Base-by-base conservation (phyloP, 1,140 invertebrate genomes). In the Ostrea denselamellosa region DNA sequence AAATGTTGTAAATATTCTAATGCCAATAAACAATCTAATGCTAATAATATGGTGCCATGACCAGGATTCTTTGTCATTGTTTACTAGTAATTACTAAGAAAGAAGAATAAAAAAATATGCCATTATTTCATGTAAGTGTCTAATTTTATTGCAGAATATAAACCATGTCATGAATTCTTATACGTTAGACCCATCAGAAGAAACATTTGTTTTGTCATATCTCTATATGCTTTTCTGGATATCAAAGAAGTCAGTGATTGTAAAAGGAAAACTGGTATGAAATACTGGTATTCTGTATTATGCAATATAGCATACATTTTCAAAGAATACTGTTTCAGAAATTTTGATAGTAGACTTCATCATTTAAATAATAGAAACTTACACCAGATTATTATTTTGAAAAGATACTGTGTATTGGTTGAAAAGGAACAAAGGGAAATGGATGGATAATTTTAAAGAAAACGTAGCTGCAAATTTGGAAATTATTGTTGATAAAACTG, bases 361-460 rank as follows among this genome's bases (percentile, higher is more conserved):
- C 5, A 44, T 44, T 44, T 44, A 44, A 44, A 44, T 44, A 44
- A 44, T 44, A 44, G 8, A 56, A 56, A 56, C 14, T 56, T 56
- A 56, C 14, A 56, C 14, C 14, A 17, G 56, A 14, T 58, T 19
- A 4, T 19, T n/a, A 19, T 62, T 62, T 62, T n/a, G 17, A 62
- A 62, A 62, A 77, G 68, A 77, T 77, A 25, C 68, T 28, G 9
- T 77, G 9, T 10, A 9, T 77, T 77, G 68, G 68, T 28, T 77
- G 68, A 77, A 25, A 77, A 77, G 28, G 28, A 28, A 77, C 25
- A 44, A 14, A 28, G 9, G 1, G 9, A 77, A 77, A 25, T 77
- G 68, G 68, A 77, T 77, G 25, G 25, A 77, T 14, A 28, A 10
- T 17, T 77, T 28, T 77, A 25, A 77, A 77, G 68, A 77, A 77